phyloP scores from a whole-genome alignment of 2,888 invertebrate genomes.

The Napeogenes inachia region DNA sequence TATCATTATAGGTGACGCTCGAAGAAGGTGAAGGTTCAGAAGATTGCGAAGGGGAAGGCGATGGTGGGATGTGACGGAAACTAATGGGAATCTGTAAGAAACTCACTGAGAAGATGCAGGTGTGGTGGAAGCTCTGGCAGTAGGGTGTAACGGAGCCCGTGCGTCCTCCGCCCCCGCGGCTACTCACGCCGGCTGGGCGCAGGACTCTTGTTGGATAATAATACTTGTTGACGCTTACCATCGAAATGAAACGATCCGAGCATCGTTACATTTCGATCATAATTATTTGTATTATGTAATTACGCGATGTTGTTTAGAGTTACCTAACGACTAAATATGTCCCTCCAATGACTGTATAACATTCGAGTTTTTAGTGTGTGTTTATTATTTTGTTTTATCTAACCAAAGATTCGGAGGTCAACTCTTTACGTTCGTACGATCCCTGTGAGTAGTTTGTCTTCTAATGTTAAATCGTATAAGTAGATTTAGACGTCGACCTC shows the following conservation, averaged over 20 bases:
- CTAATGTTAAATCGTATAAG: conserved; percentile 69
- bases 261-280: conserved; percentile 69
- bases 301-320: conserved; percentile 74
- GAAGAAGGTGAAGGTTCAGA: conserved; percentile 89
- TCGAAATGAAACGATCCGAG: conserved; percentile 66
- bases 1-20: conserved; percentile 82
- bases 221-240: conserved; percentile 72
- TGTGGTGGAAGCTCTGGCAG: conserved; percentile 92
- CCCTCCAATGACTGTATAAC: conserved; percentile 75
- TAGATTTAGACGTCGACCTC: conserved; percentile 69
- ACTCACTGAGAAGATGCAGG: conserved; percentile 92
- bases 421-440: conserved; percentile 63
- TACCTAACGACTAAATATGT: conserved; percentile 72
- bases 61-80: conserved; percentile 94
- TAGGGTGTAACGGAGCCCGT: conserved; percentile 43
- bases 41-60: conserved; percentile 75
- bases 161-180: conserved; percentile 25
- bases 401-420: conserved; percentile 70
- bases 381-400: conserved; percentile 69
- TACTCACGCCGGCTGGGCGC: conserved; percentile 22
- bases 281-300: conserved; percentile 68
- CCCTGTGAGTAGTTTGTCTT: conserved; percentile 73
- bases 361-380: conserved; percentile 69
- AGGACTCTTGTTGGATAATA: conserved; percentile 58
- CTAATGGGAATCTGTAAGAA: conserved; percentile 93